Conservation (phyloP, 2,797 vertebrate genomes). For the Catostomus latipinnis region DNA sequence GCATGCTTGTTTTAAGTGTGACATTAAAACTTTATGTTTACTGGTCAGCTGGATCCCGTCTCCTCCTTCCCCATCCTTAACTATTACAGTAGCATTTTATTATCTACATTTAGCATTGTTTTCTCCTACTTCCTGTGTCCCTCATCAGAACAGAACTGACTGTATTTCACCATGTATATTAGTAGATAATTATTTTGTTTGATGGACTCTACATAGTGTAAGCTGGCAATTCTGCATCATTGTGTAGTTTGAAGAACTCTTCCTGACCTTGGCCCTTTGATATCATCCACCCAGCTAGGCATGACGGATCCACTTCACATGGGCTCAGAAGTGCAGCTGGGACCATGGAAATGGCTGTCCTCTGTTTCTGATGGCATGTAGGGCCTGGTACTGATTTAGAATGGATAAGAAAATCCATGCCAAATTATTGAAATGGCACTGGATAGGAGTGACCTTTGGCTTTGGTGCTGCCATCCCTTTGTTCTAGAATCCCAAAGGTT, state of each 20-base stretch:
- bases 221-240: neutral
- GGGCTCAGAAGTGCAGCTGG: conserved; percentile 52
- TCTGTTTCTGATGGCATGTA: conserved; percentile 66
- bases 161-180: too few relatives aligned
- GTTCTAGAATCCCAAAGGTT: conserved; percentile 63
- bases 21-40: too few relatives aligned
- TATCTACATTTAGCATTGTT: too few relatives aligned
- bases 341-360: conserved; percentile 51
- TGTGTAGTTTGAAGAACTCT: conserved; percentile 37
- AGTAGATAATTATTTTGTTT: too few relatives aligned
- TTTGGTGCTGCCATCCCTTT: conserved; percentile 66
- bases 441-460: conserved; percentile 73
- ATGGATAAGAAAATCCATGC: conserved; percentile 70
- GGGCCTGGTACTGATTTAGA: conserved; percentile 70
- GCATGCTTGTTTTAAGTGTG: too few relatives aligned
- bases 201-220: neutral
- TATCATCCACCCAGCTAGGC: conserved; percentile 54
- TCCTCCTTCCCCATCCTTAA: too few relatives aligned
- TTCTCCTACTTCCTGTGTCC: too few relatives aligned
- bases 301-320: conserved; percentile 54
- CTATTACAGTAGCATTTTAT: too few relatives aligned
- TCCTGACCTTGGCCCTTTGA: conserved; percentile 61
- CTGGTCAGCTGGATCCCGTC: too few relatives aligned
- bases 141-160: too few relatives aligned
- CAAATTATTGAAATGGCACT: conserved; percentile 67